phyloP scores from a whole-genome alignment of 2,797 vertebrate species.

The Channa striata region DNA sequence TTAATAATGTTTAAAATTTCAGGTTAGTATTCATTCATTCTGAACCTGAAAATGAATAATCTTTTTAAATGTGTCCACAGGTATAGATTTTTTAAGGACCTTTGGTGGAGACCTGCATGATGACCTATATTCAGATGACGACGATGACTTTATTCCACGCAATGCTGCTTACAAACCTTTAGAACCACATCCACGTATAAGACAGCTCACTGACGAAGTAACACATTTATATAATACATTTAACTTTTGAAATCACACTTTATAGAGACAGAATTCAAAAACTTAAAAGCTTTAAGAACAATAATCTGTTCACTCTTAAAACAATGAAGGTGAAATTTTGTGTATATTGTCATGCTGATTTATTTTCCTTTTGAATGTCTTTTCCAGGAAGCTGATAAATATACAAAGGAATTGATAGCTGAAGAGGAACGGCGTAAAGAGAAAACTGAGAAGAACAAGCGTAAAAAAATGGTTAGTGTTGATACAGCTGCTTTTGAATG shows the following conservation, averaged over 20 bases:
- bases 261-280: too few species aligned
- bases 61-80: constrained; percentile 12
- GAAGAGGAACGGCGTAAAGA: constrained; percentile 76
- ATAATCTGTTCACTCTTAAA: background rate
- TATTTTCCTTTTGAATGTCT: background rate
- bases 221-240: accelerated
- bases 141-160: constrained; percentile 6
- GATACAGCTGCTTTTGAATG: background rate
- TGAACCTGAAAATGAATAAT: background rate
- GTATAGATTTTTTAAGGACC: constrained; percentile 45
- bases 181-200: constrained; percentile 69
- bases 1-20: too few species aligned
- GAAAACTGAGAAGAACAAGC: constrained; percentile 79
- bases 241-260: too few species aligned
- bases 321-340: too few species aligned
- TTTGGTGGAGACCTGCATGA: constrained; percentile 27
- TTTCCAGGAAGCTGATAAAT: constrained; percentile 77
- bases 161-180: constrained; percentile 8
- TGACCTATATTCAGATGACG: constrained; percentile 58
- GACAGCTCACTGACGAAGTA: constrained; percentile 75
- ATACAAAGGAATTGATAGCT: constrained; percentile 72
- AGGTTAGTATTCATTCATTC: too few species aligned
- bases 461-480: constrained; percentile 80
- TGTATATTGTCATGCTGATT: background rate
- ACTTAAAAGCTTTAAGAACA: background rate